phyloP scores from a whole-genome alignment of 2,888 invertebrate genomes.

The Euplagia quadripunctaria region DNA sequence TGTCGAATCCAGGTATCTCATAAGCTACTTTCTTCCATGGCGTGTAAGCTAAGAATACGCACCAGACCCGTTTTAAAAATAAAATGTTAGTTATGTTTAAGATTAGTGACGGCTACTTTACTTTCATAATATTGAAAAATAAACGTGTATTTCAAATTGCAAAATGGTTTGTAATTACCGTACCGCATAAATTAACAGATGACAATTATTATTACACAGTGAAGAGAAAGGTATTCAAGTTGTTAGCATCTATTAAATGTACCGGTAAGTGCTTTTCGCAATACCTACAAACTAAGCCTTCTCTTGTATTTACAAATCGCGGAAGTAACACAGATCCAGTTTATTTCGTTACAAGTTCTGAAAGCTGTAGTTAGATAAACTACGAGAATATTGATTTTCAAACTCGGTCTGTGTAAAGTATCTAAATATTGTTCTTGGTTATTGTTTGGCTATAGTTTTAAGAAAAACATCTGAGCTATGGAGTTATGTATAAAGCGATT shows the following conservation, averaged over 20 bases:
- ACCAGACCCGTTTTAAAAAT: too few species aligned
- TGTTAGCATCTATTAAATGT: not conserved
- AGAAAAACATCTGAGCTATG: too few species aligned
- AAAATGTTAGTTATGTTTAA: too few species aligned
- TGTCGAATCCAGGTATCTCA: too few species aligned
- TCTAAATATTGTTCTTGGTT: too few species aligned
- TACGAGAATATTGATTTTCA: not conserved
- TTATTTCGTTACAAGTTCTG: conserved; percentile 4
- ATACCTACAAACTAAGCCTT: not conserved
- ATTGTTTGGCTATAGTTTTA: too few species aligned
- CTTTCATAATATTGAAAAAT: not conserved
- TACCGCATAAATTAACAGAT: not conserved
- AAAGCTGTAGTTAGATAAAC: not conserved
- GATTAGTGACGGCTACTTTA: not conserved
- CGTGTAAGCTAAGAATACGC: too few species aligned
- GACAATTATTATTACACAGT: conserved; percentile 12
- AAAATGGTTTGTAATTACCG: not conserved
- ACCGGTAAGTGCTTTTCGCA: not conserved
- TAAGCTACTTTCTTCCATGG: too few species aligned
- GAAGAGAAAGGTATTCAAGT: conserved; percentile 19
- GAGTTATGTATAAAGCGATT: too few species aligned
- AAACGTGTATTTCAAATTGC: not conserved
- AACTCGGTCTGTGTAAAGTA: not conserved
- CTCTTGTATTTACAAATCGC: conserved; percentile 1
- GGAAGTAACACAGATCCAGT: conserved; percentile 6